A percentile compares a stretch with the other conserved stretches of the same genome.
Conservation (phyloP, 2,113 vertebrate genomes). For the Ranitomeya imitator region DNA sequence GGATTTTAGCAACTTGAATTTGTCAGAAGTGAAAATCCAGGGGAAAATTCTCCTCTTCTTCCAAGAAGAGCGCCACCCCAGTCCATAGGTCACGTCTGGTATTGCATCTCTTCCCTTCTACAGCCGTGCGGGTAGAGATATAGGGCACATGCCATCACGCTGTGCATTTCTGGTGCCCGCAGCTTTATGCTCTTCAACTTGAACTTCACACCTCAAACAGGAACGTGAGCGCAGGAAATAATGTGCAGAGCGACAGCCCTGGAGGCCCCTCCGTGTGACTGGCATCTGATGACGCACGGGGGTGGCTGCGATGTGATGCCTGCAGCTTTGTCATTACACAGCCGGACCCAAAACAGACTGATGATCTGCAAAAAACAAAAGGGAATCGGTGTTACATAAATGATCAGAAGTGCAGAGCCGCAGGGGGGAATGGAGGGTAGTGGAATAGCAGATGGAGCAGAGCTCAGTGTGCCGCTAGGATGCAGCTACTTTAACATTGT, state of each 20-base stretch:
- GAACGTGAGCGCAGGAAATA: not conserved
- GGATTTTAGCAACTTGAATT: no score
- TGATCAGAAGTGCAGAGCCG: not conserved
- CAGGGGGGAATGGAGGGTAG: not conserved
- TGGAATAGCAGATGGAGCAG: not conserved
- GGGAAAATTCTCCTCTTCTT: no score
- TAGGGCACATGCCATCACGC: not conserved
- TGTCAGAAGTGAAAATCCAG: no score
- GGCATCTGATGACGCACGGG: constrained; percentile 5
- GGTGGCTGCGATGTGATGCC: not conserved
- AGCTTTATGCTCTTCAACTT: not conserved
- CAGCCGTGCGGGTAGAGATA: not conserved
- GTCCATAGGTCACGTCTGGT: no score
- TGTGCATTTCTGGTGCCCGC: not conserved
- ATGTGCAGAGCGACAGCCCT: constrained; percentile 2
- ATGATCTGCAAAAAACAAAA: not conserved
- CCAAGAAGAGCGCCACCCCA: no score
- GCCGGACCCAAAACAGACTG: not conserved
- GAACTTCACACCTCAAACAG: constrained; percentile 15
- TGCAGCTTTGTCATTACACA: not conserved
- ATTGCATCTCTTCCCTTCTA: no score
- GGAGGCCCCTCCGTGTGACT: constrained; percentile 10
- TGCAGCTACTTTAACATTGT: no score
- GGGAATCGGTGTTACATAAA: not conserved
- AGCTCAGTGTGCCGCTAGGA: not conserved